Evolutionary conservation across 2,888 invertebrate species (phyloP).

Genomic region (Eilema caniola): DNA sequence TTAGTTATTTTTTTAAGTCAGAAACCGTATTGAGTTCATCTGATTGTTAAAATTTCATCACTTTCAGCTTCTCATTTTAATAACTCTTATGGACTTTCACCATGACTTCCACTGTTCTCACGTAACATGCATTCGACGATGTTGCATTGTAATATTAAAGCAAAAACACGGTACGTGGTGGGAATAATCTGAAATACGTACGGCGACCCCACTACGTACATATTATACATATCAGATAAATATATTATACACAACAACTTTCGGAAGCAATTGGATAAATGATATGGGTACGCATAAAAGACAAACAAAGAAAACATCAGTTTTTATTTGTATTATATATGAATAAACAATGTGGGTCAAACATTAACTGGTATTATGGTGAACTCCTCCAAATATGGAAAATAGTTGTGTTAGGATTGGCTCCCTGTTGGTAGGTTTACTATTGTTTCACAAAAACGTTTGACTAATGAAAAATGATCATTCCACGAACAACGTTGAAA

Average conservation of each 20-base stretch:
- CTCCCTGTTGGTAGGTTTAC: too few relatives aligned
- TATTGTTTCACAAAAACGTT: too few relatives aligned
- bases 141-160: not conserved
- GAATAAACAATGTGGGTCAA: not conserved
- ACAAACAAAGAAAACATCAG: not conserved
- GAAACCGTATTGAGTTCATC: not conserved
- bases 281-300: not conserved
- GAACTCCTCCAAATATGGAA: not conserved
- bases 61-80: not conserved
- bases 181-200: not conserved
- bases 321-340: not conserved
- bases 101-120: not conserved
- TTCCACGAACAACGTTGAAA: too few relatives aligned
- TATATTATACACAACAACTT: not conserved
- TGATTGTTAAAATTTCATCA: not conserved
- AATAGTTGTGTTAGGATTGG: not conserved
- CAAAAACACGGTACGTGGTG: not conserved
- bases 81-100: too few relatives aligned
- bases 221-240: not conserved
- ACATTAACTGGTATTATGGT: conserved; percentile 1
- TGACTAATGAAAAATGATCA: too few relatives aligned
- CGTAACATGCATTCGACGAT: not conserved
- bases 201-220: not conserved
- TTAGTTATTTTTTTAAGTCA: not conserved
- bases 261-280: not conserved